Evolutionary conservation across 2,113 vertebrate species (phyloP).

Genomic region (Tetrax tetrax): DNA sequence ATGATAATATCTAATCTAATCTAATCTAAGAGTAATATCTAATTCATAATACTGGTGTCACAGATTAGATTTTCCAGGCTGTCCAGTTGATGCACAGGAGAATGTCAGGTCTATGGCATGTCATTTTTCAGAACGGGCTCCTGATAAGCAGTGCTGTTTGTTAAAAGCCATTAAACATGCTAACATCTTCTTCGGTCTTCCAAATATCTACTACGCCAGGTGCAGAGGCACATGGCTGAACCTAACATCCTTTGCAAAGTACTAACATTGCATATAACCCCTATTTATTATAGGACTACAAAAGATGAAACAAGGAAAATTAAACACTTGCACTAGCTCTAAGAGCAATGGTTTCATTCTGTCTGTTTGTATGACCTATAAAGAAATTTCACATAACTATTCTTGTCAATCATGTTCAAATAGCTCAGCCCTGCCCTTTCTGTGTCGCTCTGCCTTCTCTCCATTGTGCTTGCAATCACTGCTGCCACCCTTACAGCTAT

Average conservation of each 20-base stretch:
- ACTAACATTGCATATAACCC: conserved; percentile 7
- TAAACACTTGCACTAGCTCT: neutral
- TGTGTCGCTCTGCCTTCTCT: neutral
- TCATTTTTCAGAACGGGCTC: neutral
- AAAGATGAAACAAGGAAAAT: conserved; percentile 30
- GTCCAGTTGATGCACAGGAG: conserved; percentile 4
- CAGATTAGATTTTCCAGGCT: conserved; percentile 5
- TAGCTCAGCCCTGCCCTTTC: conserved; percentile 41
- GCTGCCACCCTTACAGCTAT: neutral
- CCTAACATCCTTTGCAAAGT: neutral
- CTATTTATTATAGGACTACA: conserved; percentile 42
- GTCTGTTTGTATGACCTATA: conserved; percentile 62
- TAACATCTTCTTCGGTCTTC: conserved; percentile 5
- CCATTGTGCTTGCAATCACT: neutral
- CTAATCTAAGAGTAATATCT: neutral
- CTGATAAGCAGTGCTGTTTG: neutral
- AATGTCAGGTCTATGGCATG: neutral
- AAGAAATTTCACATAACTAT: conserved; percentile 59
- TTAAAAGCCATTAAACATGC: conserved; percentile 10
- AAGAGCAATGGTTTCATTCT: conserved; percentile 27
- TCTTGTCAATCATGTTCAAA: conserved; percentile 66
- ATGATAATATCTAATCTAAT: neutral
- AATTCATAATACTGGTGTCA: conserved; percentile 1
- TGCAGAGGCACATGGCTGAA: conserved; percentile 12
- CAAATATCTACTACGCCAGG: conserved; percentile 1